phyloP scores from a whole-genome alignment of 37 sponge, comb jelly and placozoan genomes.

The Halisarca cf. caerulea region DNA sequence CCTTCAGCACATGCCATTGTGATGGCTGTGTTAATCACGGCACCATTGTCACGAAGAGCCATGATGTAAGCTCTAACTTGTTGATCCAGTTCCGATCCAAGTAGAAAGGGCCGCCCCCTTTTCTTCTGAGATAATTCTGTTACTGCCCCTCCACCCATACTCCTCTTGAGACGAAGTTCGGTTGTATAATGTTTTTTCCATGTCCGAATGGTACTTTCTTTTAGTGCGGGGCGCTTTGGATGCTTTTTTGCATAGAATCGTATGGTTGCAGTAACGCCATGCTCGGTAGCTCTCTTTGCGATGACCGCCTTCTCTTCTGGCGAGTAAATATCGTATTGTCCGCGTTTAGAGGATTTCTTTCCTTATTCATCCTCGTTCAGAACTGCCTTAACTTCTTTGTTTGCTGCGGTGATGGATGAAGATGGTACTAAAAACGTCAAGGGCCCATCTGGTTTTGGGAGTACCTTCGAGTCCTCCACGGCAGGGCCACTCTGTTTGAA shows the following conservation, averaged over 20 bases:
- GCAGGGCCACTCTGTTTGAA: neutral
- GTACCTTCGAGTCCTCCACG: neutral
- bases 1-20: constrained; percentile 25
- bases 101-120: constrained; percentile 3
- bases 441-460: neutral
- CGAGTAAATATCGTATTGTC: neutral
- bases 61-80: constrained; percentile 1
- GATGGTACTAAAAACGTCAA: neutral
- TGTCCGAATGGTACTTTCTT: too few relatives aligned
- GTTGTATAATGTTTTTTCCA: neutral
- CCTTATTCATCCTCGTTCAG: neutral
- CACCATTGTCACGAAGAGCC: neutral
- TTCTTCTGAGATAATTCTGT: neutral
- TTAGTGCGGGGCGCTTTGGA: too few relatives aligned
- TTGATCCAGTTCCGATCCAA: constrained; percentile 6
- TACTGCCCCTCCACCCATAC: neutral
- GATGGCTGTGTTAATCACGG: constrained; percentile 16
- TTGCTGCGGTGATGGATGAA: constrained; percentile 7
- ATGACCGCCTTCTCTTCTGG: constrained; percentile 3
- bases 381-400: constrained; percentile 20
- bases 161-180: neutral
- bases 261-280: neutral
- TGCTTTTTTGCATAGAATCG: too few relatives aligned
- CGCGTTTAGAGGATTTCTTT: neutral
- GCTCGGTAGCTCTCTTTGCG: too few relatives aligned